phyloP scores from a whole-genome alignment of 1,140 invertebrate species.

The Drosophila nikananu region DNA sequence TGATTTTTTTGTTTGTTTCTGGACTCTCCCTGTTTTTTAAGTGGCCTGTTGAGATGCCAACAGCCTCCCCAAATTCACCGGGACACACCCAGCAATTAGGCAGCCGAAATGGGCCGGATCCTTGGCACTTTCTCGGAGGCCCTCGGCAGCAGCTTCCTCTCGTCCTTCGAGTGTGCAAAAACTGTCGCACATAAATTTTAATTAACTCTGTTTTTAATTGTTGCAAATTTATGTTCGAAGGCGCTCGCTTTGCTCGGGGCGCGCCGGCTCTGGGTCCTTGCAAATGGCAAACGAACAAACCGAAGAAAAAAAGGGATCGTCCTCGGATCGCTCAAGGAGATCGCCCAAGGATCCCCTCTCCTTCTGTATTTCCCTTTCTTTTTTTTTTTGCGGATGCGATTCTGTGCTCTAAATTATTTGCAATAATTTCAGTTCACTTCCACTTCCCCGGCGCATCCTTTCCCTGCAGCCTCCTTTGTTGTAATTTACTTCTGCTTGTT shows the following conservation, averaged over 20 bases:
- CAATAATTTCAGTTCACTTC: slow-evolving; percentile 69
- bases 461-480: slow-evolving; percentile 64
- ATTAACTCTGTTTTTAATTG: slow-evolving; percentile 84
- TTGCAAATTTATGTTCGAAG: slow-evolving; percentile 77
- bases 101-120: slow-evolving; percentile 41
- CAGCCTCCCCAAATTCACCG: slow-evolving; percentile 31
- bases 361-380: slow-evolving; percentile 4
- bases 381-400: slow-evolving; percentile 53
- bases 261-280: background rate
- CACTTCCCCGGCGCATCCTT: slow-evolving; percentile 35
- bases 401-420: slow-evolving; percentile 84
- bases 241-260: slow-evolving; percentile 6
- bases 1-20: no score
- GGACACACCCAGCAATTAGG: slow-evolving; percentile 79
- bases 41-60: slow-evolving; percentile 49
- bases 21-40: slow-evolving; percentile 30
- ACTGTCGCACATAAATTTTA: slow-evolving; percentile 84
- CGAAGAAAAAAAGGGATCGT: slow-evolving; percentile 45
- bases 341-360: slow-evolving; percentile 39
- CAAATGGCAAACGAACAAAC: slow-evolving; percentile 75
- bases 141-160: background rate
- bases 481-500: slow-evolving; percentile 77
- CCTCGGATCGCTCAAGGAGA: slow-evolving; percentile 25
- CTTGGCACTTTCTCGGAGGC: slow-evolving; percentile 9
- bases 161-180: slow-evolving; percentile 59